Conservation (phyloP, 1,140 invertebrate genomes). For the Papilio helenus region DNA sequence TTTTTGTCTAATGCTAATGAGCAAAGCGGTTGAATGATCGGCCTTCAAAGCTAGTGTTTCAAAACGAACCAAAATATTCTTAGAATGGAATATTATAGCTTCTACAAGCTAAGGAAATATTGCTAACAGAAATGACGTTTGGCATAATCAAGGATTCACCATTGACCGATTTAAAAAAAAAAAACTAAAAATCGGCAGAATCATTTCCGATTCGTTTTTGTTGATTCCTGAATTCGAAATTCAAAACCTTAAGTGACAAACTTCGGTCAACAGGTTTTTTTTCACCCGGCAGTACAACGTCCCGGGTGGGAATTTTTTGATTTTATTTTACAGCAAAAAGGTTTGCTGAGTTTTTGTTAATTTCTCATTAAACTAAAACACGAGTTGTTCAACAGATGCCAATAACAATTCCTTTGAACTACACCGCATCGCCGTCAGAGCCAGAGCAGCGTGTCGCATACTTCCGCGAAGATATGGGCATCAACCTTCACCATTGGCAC, state of each 20-base stretch:
- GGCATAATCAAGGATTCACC: background rate
- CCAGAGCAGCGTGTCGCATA: conserved; percentile 90
- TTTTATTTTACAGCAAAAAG: background rate
- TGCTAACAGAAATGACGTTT: background rate
- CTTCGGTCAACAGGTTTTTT: background rate
- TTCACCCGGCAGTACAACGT: no score
- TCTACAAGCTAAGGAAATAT: background rate
- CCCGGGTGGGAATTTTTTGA: no score
- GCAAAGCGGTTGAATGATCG: background rate
- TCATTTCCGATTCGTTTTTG: no score
- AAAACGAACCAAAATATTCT: background rate
- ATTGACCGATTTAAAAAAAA: background rate
- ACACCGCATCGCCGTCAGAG: conserved; percentile 89
- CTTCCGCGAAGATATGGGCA: conserved; percentile 89
- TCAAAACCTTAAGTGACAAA: background rate
- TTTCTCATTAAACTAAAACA: no score
- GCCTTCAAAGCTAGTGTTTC: background rate
- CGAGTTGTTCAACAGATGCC: conserved; percentile 76
- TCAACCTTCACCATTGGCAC: conserved; percentile 93
- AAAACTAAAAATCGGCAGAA: no score
- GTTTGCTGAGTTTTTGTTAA: background rate
- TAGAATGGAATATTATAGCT: background rate
- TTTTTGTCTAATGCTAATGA: background rate
- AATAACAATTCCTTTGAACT: conserved; percentile 88
- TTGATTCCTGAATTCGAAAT: no score